Base-by-base conservation (phyloP, 2,113 vertebrate genomes). In the Neotragus pygmaeus region DNA sequence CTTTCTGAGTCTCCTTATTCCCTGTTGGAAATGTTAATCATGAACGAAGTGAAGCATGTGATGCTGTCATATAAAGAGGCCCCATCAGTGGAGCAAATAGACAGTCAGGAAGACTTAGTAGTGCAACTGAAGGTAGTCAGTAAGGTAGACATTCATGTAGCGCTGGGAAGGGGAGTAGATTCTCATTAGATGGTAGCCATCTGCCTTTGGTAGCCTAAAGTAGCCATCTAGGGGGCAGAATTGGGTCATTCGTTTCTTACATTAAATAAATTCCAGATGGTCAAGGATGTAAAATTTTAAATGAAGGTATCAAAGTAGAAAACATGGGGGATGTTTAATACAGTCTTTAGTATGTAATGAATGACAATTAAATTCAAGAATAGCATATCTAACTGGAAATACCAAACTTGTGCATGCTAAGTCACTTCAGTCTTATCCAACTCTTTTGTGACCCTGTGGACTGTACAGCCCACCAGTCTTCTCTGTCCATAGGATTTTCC, bases 251-350 rank as follows among this genome's bases (percentile, higher is more conserved):
- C 21, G 25, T 36, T 92, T 95, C 33, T 93, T 57, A 55, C 3
- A 33, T 78, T 57, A 85, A 4, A 39, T 93, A 96, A 73, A 43
- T 92, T 97, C 47, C 25, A 94, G 49, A 30, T 53, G 17, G 13
- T 90, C 83, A 85, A 85, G 27, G 49, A 60, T 87, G 75, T 90
- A 43, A 70, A 83, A 70, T 45, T 85, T 88, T 36, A 94, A 97
- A 90, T 94, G 80, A 92, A 92, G 39, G 36, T 16, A 80, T 92
- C 82, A 30, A 84, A 62, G 33, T 84, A 83, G 81, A 60, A 93
- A 90, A 66, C n/a, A 53, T 51, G 16, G 28, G 12, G n/a, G 15
- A 4, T 57, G 7, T 87, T 90, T 84, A 66, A 94, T 87, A 28
- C 10, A 88, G 36, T 75, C 45, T 90, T 94, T 64, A 39, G 14